A percentile compares a stretch with the other conserved stretches of the same genome.
These are phyloP conservation scores for Cataglyphis livida DNA, from an alignment of 2,888 invertebrate genomes.

Conservation along the genomic window DNA sequence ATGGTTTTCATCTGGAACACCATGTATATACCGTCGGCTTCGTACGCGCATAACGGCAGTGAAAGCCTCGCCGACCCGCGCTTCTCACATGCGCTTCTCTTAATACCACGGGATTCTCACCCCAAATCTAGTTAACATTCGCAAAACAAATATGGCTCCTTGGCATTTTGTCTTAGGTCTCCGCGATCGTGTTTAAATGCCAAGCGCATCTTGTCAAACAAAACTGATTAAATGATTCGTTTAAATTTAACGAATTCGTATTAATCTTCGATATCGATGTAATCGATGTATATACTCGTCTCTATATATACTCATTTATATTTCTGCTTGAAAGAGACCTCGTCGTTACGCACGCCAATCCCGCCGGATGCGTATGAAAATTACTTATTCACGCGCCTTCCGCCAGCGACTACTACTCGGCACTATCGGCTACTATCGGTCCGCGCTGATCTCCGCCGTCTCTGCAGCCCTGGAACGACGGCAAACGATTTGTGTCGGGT, in stretches of 20 bases:
- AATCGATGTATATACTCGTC: not conserved
- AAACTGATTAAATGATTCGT: not conserved
- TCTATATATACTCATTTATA: not conserved
- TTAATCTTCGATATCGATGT: not conserved
- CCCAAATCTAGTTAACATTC: constrained; percentile 53
- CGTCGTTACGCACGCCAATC: not conserved
- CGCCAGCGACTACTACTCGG: constrained; percentile 68
- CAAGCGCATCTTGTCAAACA: not conserved
- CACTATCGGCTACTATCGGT: constrained; percentile 68
- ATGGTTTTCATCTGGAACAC: not conserved
- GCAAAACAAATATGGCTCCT: constrained; percentile 31
- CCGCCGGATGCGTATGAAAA: constrained; percentile 60
- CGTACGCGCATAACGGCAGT: constrained; percentile 35
- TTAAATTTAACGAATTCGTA: not conserved
- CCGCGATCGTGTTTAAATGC: not conserved
- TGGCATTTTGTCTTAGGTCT: constrained; percentile 22
- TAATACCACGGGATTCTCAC: constrained; percentile 60
- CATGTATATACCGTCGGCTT: not conserved
- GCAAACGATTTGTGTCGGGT: constrained; percentile 80
- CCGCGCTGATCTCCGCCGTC: constrained; percentile 67
- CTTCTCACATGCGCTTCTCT: constrained; percentile 43
- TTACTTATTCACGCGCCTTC: constrained; percentile 78
- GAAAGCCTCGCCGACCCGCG: constrained; percentile 55
- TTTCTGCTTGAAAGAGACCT: no score
- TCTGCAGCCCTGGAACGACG: constrained; percentile 72